Base-by-base conservation (phyloP, 2,113 vertebrate genomes). In the Arenaria interpres region DNA sequence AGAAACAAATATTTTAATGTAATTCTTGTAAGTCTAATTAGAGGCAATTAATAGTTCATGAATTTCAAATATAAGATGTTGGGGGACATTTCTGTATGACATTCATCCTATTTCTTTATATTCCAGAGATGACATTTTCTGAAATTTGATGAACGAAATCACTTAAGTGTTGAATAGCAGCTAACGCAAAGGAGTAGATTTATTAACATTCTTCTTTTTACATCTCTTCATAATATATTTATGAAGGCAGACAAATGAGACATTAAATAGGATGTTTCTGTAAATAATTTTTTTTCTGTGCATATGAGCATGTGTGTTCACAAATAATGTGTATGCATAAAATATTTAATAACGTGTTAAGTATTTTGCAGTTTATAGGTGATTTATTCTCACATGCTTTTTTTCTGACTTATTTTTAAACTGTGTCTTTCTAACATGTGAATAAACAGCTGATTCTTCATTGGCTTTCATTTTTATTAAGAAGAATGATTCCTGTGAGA, bases 391-490 rank as follows among this genome's bases (percentile, higher is more conserved):
- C 63, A 37, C 3, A 4, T 25, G 30, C 82, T 77, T 88, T 66
- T 33, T 81, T 89, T 86, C 57, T 96, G 33, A 85, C 32, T 92
- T 63, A 41, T 76, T 96, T 85, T 73, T 71, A 93, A 96, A 83
- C 28, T 23, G 4, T 53, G 19, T 86, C 35, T 79, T 60, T 95
- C 68, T 85, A 51, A 35, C 5, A 1, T 84, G 75, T 85, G 89
- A 96, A 80, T 72, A 94, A 96, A 86, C 88, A 92, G 85, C 88
- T 93, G 88, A 66, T 76, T 96, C 46, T 80, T 72, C 25, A 13
- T 90, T 84, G 73, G 60, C 86, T 97, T 98, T 97, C 35, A 62
- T 96, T 98, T 97, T 96, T 90, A 90, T 95, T 91, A 84, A 72
- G 89, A 96, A 95, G 60, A 85, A 95, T 95, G 87, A 94, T 94